These are phyloP conservation scores for Glareola pratincola DNA, from an alignment of 2,113 vertebrate species.

Conservation along the genomic window DNA sequence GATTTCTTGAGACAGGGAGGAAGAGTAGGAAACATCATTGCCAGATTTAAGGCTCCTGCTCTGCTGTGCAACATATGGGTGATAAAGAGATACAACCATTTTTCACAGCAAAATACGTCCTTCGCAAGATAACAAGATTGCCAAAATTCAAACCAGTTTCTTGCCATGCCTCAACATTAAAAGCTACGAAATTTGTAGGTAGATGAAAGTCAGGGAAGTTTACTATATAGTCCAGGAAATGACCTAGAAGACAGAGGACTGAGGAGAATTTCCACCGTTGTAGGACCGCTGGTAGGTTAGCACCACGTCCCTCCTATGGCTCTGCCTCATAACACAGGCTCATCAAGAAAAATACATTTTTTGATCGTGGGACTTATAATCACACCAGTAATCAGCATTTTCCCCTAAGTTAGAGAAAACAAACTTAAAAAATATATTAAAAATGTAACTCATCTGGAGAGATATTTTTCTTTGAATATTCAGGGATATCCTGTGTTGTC, in stretches of 20 bases:
- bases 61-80: not conserved
- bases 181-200: not conserved
- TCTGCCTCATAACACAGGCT: not conserved
- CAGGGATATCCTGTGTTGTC: not conserved
- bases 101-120: not conserved
- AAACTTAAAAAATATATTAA: not conserved
- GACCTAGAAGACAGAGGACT: not conserved
- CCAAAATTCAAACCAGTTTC: not conserved
- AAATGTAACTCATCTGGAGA: not conserved
- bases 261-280: fast-evolving
- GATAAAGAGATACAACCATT: not conserved
- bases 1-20: not conserved
- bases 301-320: not conserved
- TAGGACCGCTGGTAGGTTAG: not conserved
- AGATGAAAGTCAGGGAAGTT: not conserved
- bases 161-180: not conserved
- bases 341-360: not conserved
- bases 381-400: not conserved
- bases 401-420: not conserved
- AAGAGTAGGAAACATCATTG: not conserved
- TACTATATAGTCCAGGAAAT: not conserved
- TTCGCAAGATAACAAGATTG: not conserved
- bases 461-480: not conserved
- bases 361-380: fast-evolving
- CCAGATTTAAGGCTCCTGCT: not conserved